Base-by-base conservation (phyloP, 1,140 invertebrate genomes). In the Ptiloglossa arizonensis region DNA sequence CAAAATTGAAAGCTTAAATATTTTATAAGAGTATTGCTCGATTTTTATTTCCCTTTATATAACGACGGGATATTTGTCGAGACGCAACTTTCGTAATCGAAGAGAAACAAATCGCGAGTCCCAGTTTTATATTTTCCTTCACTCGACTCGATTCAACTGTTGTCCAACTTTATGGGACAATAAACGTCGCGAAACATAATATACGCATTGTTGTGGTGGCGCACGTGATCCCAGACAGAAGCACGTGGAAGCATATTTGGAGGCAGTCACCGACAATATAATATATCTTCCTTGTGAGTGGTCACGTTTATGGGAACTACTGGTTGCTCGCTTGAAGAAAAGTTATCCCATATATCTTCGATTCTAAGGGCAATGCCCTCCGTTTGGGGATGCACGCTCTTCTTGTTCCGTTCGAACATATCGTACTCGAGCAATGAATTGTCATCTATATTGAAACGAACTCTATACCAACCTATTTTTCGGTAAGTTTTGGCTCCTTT, bases 331-430 rank as follows among this genome's bases (percentile, higher is more conserved):
- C 46, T 29, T 48, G 73, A 29, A 73, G 73, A 77, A 86, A 89
- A 90, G 85, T 89, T 89, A 87, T 52, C 74, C 80, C 81, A 87
- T 89, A 88, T 88, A 84, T 88, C 86, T 78, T 13, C 64, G 68
- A 79, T 81, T 85, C 80, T 66, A 81, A 77, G 68, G 60, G 67
- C 81, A 82, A 84, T 86, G 84, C 87, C 79, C 84, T 59, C 6
- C n/a, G n/a, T 86, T 79, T 67, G 66, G 41, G 68, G 6, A 29
- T 41, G 46, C 46, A 60, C 57, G 32, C 19, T 38, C 2, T 60
- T 38, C 57, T 35, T 22, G 32, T 60, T 38, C 57, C 57, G 9
- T 22, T 60, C 32, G 8, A 38, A 22, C 57, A 38, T 60, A 19
- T 35, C 19, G 19, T 38, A 19, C 29, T 19, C 19, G 32, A 22